Conservation (phyloP, 2,113 vertebrate species). For the Clinocottus analis region DNA sequence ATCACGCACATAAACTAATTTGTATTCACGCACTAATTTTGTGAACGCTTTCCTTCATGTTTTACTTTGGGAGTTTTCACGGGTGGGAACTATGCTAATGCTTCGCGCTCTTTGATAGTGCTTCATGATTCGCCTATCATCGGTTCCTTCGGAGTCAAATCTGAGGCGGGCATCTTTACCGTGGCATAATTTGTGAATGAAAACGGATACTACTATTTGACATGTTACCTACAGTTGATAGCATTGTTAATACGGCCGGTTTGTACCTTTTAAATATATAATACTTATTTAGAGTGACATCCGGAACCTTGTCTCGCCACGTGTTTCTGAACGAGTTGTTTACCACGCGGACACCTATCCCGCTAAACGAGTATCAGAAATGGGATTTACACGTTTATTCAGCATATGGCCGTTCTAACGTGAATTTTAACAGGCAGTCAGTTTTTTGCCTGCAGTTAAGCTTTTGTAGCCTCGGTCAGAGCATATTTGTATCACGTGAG, state of each 20-base stretch:
- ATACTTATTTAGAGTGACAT: fast-evolving
- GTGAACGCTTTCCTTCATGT: too few species aligned
- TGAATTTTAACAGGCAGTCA: fast-evolving
- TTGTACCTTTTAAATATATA: neutral
- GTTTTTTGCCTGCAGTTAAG: neutral
- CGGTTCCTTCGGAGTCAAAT: neutral
- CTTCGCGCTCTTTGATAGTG: slow-evolving; percentile 41
- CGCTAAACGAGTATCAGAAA: neutral
- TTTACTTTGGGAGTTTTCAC: neutral
- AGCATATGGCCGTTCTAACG: neutral
- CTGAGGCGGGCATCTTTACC: neutral
- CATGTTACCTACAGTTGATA: neutral
- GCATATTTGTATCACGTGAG: neutral
- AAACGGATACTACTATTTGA: neutral
- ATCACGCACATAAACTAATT: neutral
- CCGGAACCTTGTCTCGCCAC: slow-evolving; percentile 31
- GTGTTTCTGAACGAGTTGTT: slow-evolving; percentile 40
- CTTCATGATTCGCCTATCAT: neutral
- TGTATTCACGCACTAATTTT: neutral
- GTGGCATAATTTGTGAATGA: neutral
- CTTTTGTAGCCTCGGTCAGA: neutral
- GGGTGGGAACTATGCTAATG: slow-evolving; percentile 15
- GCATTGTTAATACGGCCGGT: fast-evolving
- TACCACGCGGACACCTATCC: slow-evolving; percentile 5
- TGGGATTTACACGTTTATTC: neutral